Evolutionary conservation across 2,888 invertebrate species (phyloP).

Genomic region (Oscheius myriophilus): DNA sequence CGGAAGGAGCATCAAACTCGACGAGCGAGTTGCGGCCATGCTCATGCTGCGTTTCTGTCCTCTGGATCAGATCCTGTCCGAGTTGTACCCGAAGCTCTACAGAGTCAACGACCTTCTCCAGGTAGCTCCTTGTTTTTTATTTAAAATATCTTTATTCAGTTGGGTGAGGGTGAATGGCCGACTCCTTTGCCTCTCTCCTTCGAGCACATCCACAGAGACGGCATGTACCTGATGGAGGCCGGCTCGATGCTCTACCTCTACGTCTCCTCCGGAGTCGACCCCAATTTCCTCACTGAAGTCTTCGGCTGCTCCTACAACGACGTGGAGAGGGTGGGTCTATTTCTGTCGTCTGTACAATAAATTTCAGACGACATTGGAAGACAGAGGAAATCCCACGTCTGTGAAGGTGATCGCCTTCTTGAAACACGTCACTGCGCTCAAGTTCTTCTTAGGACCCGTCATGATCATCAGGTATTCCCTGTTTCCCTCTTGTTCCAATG

Average conservation of each 20-base stretch:
- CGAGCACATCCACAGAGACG: conserved; percentile 80
- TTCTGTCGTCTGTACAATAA: too few species aligned
- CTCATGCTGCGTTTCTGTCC: conserved; percentile 90
- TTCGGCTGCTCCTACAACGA: conserved; percentile 52
- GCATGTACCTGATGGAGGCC: conserved; percentile 90
- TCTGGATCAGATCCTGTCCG: conserved; percentile 82
- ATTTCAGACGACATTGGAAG: conserved; percentile 38
- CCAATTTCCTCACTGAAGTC: conserved; percentile 41
- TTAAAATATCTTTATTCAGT: conserved; percentile 8
- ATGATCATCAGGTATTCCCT: conserved; percentile 43
- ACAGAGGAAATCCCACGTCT: conserved; percentile 42
- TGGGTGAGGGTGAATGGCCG: conserved; percentile 73
- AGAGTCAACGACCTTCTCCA: conserved; percentile 78
- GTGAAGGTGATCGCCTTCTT: conserved; percentile 44
- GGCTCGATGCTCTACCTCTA: conserved; percentile 74
- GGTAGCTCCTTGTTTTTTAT: conserved; percentile 21
- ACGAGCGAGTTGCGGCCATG: conserved; percentile 92
- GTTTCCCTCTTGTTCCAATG: background rate
- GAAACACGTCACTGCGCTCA: conserved; percentile 42
- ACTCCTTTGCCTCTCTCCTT: conserved; percentile 86
- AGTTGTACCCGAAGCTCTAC: conserved; percentile 91
- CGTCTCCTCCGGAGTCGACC: conserved; percentile 47
- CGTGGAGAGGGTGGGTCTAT: conserved; percentile 48
- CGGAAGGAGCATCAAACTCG: conserved; percentile 86
- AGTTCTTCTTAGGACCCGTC: conserved; percentile 47